Evolutionary conservation across 2,888 invertebrate species (phyloP).

Genomic region (Rhopalosiphum nymphaeae): DNA sequence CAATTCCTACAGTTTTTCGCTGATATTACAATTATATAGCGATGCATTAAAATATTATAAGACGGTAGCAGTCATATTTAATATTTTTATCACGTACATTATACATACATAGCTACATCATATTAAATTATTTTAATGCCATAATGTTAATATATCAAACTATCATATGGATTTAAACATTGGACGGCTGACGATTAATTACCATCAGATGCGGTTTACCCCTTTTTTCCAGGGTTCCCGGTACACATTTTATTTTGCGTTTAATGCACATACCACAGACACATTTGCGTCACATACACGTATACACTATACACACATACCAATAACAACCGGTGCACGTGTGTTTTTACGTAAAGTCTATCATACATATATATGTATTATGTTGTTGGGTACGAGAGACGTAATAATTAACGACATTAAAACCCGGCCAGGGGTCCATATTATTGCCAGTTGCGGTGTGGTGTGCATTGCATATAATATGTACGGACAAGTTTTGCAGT

Average conservation of each 20-base stretch:
- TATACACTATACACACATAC: neutral
- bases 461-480: no score
- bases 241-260: slow-evolving; percentile 4
- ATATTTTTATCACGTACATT: neutral
- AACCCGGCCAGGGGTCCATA: slow-evolving; percentile 31
- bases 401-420: slow-evolving; percentile 45
- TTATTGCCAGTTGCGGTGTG: neutral
- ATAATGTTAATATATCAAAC: neutral
- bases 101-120: neutral
- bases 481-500: slow-evolving; percentile 17
- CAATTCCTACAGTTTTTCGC: neutral
- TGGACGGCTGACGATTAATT: slow-evolving; percentile 6
- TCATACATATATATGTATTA: neutral
- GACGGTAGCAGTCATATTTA: neutral
- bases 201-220: slow-evolving; percentile 27
- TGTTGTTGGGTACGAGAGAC: neutral
- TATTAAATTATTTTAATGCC: neutral
- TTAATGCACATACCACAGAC: neutral
- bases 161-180: neutral
- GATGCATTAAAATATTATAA: neutral
- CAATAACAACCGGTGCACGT: slow-evolving; percentile 40
- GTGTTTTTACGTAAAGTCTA: slow-evolving; percentile 6
- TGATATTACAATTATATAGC: no score
- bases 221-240: slow-evolving; percentile 4
- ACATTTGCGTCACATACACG: neutral